Base-by-base conservation (phyloP, 2,888 invertebrate genomes). In the Parthenolecanium corni region DNA sequence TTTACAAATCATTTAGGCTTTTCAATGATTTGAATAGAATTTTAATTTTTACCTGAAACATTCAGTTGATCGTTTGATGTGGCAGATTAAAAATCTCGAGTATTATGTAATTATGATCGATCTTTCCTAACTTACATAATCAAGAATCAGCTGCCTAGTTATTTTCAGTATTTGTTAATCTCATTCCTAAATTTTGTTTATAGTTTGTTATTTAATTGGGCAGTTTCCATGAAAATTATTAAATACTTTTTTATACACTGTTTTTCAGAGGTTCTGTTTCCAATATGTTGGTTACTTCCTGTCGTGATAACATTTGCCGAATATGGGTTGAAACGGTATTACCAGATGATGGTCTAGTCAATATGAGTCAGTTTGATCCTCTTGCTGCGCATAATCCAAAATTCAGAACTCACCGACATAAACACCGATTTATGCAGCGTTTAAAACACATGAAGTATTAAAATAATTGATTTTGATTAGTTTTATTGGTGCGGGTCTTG, bases 251-350 rank as follows among this genome's bases (percentile, higher is more conserved):
- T n/a, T n/a, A n/a, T n/a, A n/a, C n/a, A n/a, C n/a, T n/a, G n/a
- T n/a, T 2, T 72, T 74, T 23, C 74, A 91, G 91, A 74, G 94
- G 95, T 61, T 92, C 94, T 57, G 94, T 97, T 14, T 93, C 94
- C 66, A 97, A 98, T 76, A 93, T 96, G 84, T 76, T 99, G 69
- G 91, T 98, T 65, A 97, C 98, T 64, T 96, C 95, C 54, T 97
- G 96, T 75, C 83, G 89, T 72, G 98, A 99, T 76, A 96, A 97
- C 77, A 97, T 98, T 70, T 97, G 96, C 73, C 86, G 98, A 68
- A 84, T 99, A 69, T 98, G 98, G 98, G 90, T 93, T 61, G 97
- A 98, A 77, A 97, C 96, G 0, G 85, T 95, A 66, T 80, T 96
- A 67, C 95, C 96, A 0, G 95, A 96, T 72, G 95, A 96, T 78